phyloP scores from a whole-genome alignment of 2,888 invertebrate genomes.

The Ligdia adustata region DNA sequence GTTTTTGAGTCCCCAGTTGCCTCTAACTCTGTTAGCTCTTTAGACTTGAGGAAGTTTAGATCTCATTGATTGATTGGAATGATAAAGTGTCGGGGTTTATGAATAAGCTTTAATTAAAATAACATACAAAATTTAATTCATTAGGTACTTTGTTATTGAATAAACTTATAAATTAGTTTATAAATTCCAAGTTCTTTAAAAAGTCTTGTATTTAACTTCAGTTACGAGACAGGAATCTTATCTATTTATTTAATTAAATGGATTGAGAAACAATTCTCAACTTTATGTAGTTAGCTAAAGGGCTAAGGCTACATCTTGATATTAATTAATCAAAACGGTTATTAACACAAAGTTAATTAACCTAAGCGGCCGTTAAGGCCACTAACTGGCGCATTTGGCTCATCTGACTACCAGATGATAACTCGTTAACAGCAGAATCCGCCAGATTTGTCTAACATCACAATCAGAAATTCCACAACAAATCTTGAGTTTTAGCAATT shows the following conservation, averaged over 20 bases:
- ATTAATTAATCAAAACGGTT: conserved; percentile 18
- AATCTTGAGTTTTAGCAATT: conserved; percentile 83
- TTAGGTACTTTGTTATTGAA: too few species aligned
- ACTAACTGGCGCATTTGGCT: conserved; percentile 46
- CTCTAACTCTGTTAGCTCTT: conserved; percentile 2
- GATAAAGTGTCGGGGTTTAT: neutral
- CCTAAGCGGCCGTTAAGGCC: conserved; percentile 31
- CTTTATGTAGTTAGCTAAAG: too few species aligned
- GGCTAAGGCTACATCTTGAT: neutral
- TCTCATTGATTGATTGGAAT: conserved; percentile 3
- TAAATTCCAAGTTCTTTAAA: neutral
- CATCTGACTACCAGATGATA: conserved; percentile 64
- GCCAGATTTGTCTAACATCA: conserved; percentile 68
- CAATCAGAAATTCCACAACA: conserved; percentile 78
- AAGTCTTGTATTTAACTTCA: neutral
- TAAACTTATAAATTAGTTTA: too few species aligned
- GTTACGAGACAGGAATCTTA: too few species aligned
- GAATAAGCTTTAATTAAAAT: too few species aligned
- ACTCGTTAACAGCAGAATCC: conserved; percentile 59
- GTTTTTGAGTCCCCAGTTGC: conserved; percentile 12
- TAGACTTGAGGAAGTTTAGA: neutral
- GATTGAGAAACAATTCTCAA: too few species aligned
- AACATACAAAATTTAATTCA: too few species aligned
- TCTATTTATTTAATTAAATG: too few species aligned
- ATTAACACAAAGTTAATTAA: conserved; percentile 33